These are phyloP conservation scores for Coelopa frigida DNA, from an alignment of 1,140 invertebrate genomes.

Conservation along the genomic window DNA sequence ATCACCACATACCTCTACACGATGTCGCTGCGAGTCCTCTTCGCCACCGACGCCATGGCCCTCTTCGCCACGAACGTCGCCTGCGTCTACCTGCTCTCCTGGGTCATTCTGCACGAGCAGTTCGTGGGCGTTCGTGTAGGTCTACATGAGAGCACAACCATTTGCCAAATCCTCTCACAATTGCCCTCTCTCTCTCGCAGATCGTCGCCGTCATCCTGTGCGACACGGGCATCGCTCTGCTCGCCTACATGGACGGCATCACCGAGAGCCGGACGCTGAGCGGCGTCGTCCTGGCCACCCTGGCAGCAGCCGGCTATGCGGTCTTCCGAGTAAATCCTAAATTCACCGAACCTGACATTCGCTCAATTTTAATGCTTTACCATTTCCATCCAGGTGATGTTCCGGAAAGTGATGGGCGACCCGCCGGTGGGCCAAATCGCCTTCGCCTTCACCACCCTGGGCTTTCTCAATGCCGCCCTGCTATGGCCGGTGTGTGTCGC, in stretches of 20 bases:
- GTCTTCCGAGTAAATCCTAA: constrained; percentile 72
- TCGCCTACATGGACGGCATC: constrained; percentile 94
- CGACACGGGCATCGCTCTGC: constrained; percentile 85
- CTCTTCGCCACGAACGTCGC: constrained; percentile 89
- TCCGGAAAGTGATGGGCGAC: constrained; percentile 86
- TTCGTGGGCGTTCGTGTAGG: constrained; percentile 91
- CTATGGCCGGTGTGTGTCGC: constrained; percentile 80
- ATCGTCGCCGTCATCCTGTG: constrained; percentile 92
- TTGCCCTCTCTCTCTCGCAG: constrained; percentile 46
- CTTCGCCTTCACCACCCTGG: constrained; percentile 79
- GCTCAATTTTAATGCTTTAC: background rate
- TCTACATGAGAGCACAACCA: constrained; percentile 16
- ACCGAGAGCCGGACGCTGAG: constrained; percentile 82
- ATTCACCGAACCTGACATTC: background rate
- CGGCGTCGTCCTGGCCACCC: constrained; percentile 82
- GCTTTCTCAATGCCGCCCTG: constrained; percentile 71
- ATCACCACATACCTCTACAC: constrained; percentile 90
- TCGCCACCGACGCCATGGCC: constrained; percentile 86
- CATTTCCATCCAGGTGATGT: constrained; percentile 61
- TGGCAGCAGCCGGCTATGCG: constrained; percentile 80
- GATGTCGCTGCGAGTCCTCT: constrained; percentile 71
- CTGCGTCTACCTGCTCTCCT: constrained; percentile 87
- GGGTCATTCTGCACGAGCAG: constrained; percentile 93
- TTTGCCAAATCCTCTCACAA: background rate
- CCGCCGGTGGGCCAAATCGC: constrained; percentile 80